Evolutionary conservation across 2,113 vertebrate species (phyloP), one percentile per base, ranked within the genome.

Genomic region (Cyanoderma ruficeps): DNA sequence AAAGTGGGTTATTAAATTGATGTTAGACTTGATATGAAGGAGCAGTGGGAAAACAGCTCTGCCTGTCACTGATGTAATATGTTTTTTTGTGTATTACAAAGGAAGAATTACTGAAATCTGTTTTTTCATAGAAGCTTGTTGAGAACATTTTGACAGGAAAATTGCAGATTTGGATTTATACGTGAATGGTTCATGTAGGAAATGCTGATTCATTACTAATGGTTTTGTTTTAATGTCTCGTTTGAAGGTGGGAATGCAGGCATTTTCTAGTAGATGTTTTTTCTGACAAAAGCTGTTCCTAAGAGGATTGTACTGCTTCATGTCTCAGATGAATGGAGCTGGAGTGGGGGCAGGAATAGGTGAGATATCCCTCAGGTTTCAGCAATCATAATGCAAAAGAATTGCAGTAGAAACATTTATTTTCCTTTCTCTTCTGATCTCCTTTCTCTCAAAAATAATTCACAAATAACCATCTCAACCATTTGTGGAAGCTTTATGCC

Each of bases 261-360:
- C 83, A 42, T 24, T 83, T 89, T 52, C 7, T 44, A 64, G 59
- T 37, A 55, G 81, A 18, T 59, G 23, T 19, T 87, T 63, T 64
- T 69, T 83, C 56, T 93, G 85, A 71, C 60, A 74, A 53, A 94
- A 90, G 67, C 83, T 81, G 31, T 89, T 93, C 44, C 59, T 88
- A 49, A 83, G 75, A 81, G 64, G 63, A 37, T 90, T 95, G 55
- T 50, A 18, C 27, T 80, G 52, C 57, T 93, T 13, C 47, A 19
- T 21, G 59, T 75, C 61, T 95, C 49, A 41, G 41, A 41, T 68
- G 74, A 84, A 49, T 1, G 5, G 41, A 79, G 46, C n/a, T 64
- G 65, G 24, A 44, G 9, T 27, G 21, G 13, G 15, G 37, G 25
- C 20, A 74, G 55, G 70, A 74, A 47, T 67, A 86, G 46, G 33